Percentiles rank a stretch among this genome's conserved stretches.
These are phyloP conservation scores for Uria aalge DNA, from an alignment of 2,113 vertebrate species.

Conservation along the genomic window DNA sequence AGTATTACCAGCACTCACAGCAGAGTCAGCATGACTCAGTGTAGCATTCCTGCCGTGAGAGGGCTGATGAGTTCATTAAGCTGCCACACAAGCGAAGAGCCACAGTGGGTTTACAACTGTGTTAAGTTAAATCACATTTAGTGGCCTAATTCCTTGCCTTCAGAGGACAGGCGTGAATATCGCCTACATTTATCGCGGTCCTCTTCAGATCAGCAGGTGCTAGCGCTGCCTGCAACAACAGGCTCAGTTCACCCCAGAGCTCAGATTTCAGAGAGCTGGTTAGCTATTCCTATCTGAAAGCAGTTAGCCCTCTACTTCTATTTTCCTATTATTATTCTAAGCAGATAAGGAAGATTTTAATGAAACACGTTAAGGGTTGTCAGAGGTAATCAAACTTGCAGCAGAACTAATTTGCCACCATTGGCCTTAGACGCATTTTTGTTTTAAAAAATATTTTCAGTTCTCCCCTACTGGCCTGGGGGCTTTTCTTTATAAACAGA, in stretches of 20 bases:
- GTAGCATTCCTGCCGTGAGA: background rate
- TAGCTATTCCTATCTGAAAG: background rate
- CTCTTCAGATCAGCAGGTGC: background rate
- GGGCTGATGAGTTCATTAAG: background rate
- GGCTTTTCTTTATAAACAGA: background rate
- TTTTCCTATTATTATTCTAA: background rate
- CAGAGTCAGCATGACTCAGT: background rate
- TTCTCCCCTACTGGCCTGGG: background rate
- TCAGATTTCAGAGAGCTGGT: background rate
- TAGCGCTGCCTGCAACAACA: background rate
- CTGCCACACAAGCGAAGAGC: background rate
- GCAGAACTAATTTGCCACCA: background rate
- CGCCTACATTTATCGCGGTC: background rate
- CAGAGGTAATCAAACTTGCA: background rate
- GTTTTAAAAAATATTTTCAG: background rate
- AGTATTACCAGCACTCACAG: background rate
- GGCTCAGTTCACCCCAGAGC: background rate
- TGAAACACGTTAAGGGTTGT: background rate
- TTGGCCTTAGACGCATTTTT: background rate
- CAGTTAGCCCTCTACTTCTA: background rate
- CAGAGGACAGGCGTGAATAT: background rate
- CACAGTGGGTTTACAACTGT: background rate
- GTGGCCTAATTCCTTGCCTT: background rate
- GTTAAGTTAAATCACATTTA: constrained; percentile 1
- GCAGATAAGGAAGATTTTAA: background rate